Evolutionary conservation across 2,113 vertebrate genomes (phyloP), one percentile per base, ranked within the genome.

Genomic region (Pluvianellus socialis): DNA sequence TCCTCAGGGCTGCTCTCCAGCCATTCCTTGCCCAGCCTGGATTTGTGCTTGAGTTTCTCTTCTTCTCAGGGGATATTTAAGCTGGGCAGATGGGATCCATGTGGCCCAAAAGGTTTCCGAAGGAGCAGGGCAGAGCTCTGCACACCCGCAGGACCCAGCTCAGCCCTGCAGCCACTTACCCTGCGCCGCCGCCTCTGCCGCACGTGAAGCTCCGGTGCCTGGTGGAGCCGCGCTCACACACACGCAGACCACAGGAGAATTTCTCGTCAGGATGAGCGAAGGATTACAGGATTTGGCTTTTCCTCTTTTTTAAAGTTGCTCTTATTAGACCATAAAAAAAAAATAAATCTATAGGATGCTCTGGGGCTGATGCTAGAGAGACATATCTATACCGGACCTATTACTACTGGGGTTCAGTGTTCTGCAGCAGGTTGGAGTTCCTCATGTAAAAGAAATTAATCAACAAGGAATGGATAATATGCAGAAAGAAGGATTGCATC

Each of bases 201-300:
- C 44, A 56, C 26, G 17, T 0, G 0, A 86, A 86, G 79, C 55
- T 77, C 62, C 56, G 38, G 22, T 12, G 68, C 23, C 27, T 17
- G 61, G 50, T 47, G 16, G 56, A 92, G 52, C 80, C 87, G 68
- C 73, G 71, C 59, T 30, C 38, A 23, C 27, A 26, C 33, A 67
- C 23, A 28, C 30, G 33, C 10, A 53, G 18, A 83, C 17, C 15
- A 35, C 40, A 56, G 56, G 58, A 76, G 55, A 80, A 86, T 75
- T 88, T 76, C n/a, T 45, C 42, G 53, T 79, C 53, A 87, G 45
- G 66, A 68, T 17, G 58, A 91, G 79, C 1, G 5, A 75, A 92
- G 62, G 77, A 91, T 90, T 94, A 88, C 15, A 73, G 81, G 58
- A 95, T 95, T 93, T 88, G 74, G 44, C 22, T 85, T 72, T 79